Base-by-base conservation (phyloP, 2,888 invertebrate species). In the Thecophora atra region DNA sequence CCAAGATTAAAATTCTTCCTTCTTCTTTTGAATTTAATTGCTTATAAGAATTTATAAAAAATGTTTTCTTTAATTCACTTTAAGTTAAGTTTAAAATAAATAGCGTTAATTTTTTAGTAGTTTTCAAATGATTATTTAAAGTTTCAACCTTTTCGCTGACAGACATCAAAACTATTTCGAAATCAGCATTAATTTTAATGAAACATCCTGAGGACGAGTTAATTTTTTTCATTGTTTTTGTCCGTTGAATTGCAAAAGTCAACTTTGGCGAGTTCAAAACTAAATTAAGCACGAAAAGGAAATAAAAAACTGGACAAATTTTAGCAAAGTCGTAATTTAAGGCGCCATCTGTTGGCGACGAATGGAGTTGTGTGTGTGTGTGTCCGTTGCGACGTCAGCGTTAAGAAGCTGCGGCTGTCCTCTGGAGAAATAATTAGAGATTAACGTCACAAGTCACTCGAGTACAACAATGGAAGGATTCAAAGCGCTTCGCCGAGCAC, bases 351-450 rank as follows among this genome's bases (percentile, higher is more conserved):
- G 74, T 68, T 66, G 72, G 54, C 58, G 74, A 67, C 70, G 37
- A 72, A 73, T 63, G 51, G 7, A 11, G 52, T 24, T 62, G 62
- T 54, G 24, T 26, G 52, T 19, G 44, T 70, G 28, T 56, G 24
- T 28, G 17, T 30, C 54, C 26, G 21, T 24, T 24, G 47, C 54
- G n/a, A 26, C 47, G 37, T 24, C 30, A 24, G 6, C 42, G 11
- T 8, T 28, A 51, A 15, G 58, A 11, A 44, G 47, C n/a, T 26
- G 15, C 37, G 15, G 58, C 58, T 44, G 30, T 52, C 26, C 78
- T 73, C 76, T n/a, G 72, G 76, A 83, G 84, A 83, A 81, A 83
- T 85, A 85, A 85, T 85, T 85, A 86, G 81, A 81, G 82, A 85
- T 84, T 84, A 84, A 84, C 83, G 83, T 81, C 80, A 82, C 77